Conservation (phyloP, 2,888 invertebrate species). For the Andrena minutula region DNA sequence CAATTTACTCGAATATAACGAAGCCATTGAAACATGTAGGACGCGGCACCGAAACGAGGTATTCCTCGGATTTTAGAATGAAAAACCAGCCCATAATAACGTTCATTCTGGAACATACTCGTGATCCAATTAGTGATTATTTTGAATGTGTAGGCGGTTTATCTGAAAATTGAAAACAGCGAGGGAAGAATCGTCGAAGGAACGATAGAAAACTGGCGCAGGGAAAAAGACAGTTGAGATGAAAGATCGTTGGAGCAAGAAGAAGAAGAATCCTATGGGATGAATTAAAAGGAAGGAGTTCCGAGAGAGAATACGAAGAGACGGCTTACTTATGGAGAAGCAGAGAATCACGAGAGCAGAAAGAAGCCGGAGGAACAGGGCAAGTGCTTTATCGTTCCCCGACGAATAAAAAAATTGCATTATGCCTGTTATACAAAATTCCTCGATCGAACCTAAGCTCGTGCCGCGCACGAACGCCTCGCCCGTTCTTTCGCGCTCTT, state of each 20-base stretch:
- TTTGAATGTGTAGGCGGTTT: too few relatives aligned
- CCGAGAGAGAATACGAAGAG: background rate
- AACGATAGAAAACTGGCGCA: background rate
- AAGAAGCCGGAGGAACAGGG: background rate
- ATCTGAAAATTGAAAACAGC: too few relatives aligned
- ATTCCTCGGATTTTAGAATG: background rate
- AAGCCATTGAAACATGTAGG: background rate
- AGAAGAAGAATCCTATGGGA: background rate
- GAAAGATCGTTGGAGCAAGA: background rate
- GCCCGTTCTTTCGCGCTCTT: constrained; percentile 16
- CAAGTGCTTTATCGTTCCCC: background rate
- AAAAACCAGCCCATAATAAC: too few relatives aligned
- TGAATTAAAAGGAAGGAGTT: background rate
- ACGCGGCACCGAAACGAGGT: background rate
- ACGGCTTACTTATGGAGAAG: background rate
- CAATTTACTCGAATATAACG: background rate
- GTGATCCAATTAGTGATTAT: too few relatives aligned
- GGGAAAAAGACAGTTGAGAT: background rate
- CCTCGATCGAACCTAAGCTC: constrained; percentile 2
- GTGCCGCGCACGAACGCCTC: background rate
- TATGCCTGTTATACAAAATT: background rate
- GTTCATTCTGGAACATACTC: too few relatives aligned
- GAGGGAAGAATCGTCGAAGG: too few relatives aligned
- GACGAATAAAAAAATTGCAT: constrained; percentile 2
- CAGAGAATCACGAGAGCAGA: background rate